phyloP scores from a whole-genome alignment of 2,888 invertebrate genomes.

The Zygaena filipendulae region DNA sequence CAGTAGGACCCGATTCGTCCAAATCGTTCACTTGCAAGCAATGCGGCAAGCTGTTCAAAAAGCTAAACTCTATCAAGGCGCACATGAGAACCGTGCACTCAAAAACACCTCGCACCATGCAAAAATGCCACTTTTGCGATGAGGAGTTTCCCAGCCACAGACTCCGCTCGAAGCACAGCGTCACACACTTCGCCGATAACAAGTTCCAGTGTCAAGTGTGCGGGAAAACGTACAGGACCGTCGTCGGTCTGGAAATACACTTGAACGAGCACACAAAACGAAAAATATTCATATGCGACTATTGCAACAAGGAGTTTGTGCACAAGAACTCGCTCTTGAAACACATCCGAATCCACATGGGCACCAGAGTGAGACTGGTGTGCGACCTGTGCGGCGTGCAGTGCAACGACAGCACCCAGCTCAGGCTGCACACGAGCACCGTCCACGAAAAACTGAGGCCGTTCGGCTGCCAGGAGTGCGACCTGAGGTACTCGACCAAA shows the following conservation, averaged over 20 bases:
- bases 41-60: too few relatives aligned
- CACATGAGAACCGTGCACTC: too few relatives aligned
- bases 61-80: too few relatives aligned
- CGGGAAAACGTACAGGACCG: conserved; percentile 7
- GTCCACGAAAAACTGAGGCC: conserved; percentile 20
- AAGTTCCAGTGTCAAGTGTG: conserved; percentile 12
- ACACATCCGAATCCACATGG: conserved; percentile 19
- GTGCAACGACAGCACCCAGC: conserved; percentile 19
- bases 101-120: too few relatives aligned
- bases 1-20: too few relatives aligned
- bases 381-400: conserved; percentile 20
- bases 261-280: too few relatives aligned
- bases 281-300: conserved; percentile 16
- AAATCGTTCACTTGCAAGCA: too few relatives aligned
- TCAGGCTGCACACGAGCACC: conserved; percentile 16
- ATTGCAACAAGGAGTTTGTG: conserved; percentile 17
- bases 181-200: too few relatives aligned
- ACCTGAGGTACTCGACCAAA: conserved; percentile 18
- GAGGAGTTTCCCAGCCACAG: too few relatives aligned
- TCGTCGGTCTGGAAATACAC: too few relatives aligned
- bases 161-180: too few relatives aligned
- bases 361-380: conserved; percentile 12
- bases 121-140: too few relatives aligned
- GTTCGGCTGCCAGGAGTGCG: conserved; percentile 18
- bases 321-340: conserved; percentile 10